Conservation (phyloP, 2,113 vertebrate species). For the Formicarius rufipectus region DNA sequence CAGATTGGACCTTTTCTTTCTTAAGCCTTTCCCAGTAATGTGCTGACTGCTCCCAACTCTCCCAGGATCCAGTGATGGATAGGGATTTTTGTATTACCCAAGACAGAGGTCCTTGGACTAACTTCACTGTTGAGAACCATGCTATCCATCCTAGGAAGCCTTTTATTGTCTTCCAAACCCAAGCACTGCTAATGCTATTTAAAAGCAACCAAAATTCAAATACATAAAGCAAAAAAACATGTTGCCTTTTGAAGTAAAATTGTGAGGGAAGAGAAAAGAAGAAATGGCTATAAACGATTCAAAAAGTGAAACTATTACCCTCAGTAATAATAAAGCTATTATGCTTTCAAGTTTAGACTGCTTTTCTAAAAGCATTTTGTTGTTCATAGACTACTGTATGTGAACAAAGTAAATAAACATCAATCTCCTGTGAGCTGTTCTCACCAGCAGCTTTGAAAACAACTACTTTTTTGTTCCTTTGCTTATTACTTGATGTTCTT, state of each 20-base stretch:
- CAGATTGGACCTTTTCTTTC: neutral
- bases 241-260: neutral
- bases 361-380: conserved; percentile 47
- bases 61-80: neutral
- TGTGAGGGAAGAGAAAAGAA: neutral
- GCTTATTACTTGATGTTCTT: neutral
- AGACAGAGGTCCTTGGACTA: neutral
- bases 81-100: neutral
- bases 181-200: neutral
- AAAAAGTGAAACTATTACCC: conserved; percentile 11
- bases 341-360: conserved; percentile 23
- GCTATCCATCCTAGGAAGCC: neutral
- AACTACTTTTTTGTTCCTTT: neutral
- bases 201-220: neutral
- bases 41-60: neutral
- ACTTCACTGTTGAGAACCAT: neutral
- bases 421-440: conserved; percentile 38
- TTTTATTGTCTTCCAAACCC: neutral
- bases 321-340: conserved; percentile 18
- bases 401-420: conserved; percentile 25
- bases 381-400: conserved; percentile 33
- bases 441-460: conserved; percentile 28
- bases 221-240: neutral
- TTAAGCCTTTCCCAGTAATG: neutral
- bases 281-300: neutral